Conservation (phyloP, 1,140 invertebrate genomes). For the Drosophila sp. region DNA sequence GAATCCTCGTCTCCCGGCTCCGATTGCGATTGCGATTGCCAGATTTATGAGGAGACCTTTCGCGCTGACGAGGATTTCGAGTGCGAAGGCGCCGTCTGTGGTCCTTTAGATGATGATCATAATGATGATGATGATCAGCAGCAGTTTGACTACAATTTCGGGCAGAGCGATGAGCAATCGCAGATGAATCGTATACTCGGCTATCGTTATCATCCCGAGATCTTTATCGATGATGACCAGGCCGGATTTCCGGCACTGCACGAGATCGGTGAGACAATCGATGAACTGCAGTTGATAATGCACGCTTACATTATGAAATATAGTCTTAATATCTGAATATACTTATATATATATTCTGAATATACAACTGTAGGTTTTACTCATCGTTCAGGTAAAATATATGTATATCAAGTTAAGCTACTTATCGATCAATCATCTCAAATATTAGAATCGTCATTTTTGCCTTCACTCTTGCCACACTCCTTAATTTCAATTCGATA, state of each 20-base stretch:
- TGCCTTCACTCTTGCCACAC: not conserved
- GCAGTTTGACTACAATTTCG: constrained; percentile 61
- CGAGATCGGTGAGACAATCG: constrained; percentile 84
- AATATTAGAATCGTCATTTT: constrained; percentile 27
- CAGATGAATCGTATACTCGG: constrained; percentile 73
- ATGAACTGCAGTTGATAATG: constrained; percentile 84
- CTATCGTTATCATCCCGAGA: constrained; percentile 74
- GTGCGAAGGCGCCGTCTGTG: constrained; percentile 52
- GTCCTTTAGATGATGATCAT: constrained; percentile 6
- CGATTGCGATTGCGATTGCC: constrained; percentile 67
- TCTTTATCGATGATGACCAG: constrained; percentile 80
- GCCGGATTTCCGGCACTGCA: constrained; percentile 79
- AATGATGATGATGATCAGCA: constrained; percentile 24
- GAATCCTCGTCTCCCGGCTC: constrained; percentile 59
- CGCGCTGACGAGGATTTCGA: constrained; percentile 70
- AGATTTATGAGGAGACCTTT: constrained; percentile 70
- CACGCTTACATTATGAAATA: constrained; percentile 84
- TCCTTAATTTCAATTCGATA: constrained; percentile 1
- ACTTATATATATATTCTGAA: too few relatives aligned
- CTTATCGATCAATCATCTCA: constrained; percentile 43
- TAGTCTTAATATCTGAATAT: constrained; percentile 79
- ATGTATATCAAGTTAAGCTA: constrained; percentile 35
- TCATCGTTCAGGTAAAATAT: constrained; percentile 73
- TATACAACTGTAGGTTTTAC: constrained; percentile 49
- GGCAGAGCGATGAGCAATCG: constrained; percentile 65